Base-by-base conservation (phyloP, 1,140 invertebrate species). In the Drosophila parvula region DNA sequence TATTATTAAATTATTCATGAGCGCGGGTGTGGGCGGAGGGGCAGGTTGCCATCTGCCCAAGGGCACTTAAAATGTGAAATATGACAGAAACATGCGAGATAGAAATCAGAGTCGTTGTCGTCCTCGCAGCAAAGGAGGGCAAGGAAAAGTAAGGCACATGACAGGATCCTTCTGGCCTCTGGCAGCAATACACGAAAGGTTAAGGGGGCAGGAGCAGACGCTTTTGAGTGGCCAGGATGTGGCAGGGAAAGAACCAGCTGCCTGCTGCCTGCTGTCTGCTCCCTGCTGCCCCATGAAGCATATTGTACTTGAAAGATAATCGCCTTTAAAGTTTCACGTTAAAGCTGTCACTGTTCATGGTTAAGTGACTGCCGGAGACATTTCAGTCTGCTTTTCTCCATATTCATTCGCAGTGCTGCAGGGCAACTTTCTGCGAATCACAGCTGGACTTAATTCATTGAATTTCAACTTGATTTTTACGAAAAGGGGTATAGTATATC, bases 1-100 rank as follows among this genome's bases (percentile, higher is more conserved):
- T 78, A 78, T 78, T 79, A 79, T 73, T 78, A 73, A 71, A 73
- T 79, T 79, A 79, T 79, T 79, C 76, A 79, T 73, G 76, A 78
- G 38, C 41, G 38, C 16, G 64, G 64, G 38, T 45, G 38, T 22
- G 64, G 64, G 38, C 41, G 38, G 22, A 53, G 64, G 30, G n/a
- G 16, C 36, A 16, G 41, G 32, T 57, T 59, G 56, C 65, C 64
- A 71, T 41, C 67, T 78, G 65, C 76, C 76, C 61, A 47, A 34
- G 64, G 75, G 56, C 67, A 78, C 65, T 73, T 78, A 70, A 79
- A 78, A 73, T 62, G 60, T 79, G 65, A 79, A 79, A 78, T 78
- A 79, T 79, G 76, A 73, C 75, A 78, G 64, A 58, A 78, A 57
- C 75, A 79, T 78, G 59, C 75, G 44, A 78, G 67, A 71, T 78